Conservation (phyloP, 1,140 invertebrate genomes). For the Spodoptera litura region DNA sequence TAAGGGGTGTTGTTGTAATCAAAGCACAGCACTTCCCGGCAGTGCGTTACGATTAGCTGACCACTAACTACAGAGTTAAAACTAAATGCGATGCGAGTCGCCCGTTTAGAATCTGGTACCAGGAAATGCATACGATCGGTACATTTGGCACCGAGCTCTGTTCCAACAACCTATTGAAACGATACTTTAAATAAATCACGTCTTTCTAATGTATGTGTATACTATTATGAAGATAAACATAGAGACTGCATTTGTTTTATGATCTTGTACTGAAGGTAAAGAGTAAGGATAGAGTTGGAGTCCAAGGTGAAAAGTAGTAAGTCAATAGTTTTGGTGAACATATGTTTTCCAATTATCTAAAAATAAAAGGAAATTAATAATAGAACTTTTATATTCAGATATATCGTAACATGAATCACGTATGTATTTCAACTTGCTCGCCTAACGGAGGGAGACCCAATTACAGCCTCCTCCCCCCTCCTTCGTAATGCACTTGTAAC, state of each 20-base stretch:
- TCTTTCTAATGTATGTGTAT: conserved; percentile 9
- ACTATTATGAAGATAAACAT: background rate
- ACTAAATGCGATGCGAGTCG: conserved; percentile 47
- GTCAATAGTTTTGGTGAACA: too few relatives aligned
- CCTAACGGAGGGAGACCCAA: too few relatives aligned
- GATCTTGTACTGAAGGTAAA: background rate
- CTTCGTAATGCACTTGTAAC: too few relatives aligned
- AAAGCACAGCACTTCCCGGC: conserved; percentile 55
- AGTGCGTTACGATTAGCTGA: conserved; percentile 46
- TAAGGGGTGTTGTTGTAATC: conserved; percentile 57
- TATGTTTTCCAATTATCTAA: too few relatives aligned
- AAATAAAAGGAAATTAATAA: too few relatives aligned
- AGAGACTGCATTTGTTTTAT: too few relatives aligned
- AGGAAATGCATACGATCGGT: conserved; percentile 56
- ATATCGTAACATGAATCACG: too few relatives aligned
- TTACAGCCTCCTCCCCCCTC: too few relatives aligned
- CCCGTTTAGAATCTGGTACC: conserved; percentile 50
- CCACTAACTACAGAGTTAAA: conserved; percentile 45
- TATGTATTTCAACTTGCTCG: too few relatives aligned
- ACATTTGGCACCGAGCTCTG: conserved; percentile 61
- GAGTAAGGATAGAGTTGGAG: background rate
- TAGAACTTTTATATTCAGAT: too few relatives aligned
- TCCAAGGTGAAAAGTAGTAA: too few relatives aligned
- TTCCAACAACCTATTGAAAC: conserved; percentile 50
- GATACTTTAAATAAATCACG: conserved; percentile 55